Base-by-base conservation (phyloP, 2,888 invertebrate genomes). In the Cosmia pyralina region DNA sequence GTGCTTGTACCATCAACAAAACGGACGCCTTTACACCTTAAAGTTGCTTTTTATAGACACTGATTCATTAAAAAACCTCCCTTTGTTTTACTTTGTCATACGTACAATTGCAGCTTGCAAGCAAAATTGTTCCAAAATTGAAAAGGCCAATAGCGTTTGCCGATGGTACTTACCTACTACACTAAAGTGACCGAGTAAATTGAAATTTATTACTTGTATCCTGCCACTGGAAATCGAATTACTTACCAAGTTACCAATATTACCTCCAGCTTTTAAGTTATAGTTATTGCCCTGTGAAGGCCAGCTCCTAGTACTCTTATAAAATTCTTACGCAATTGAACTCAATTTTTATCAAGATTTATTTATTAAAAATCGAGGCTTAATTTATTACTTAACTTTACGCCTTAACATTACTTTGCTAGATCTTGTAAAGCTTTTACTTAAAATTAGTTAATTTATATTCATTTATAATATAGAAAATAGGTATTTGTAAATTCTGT, bases 261-360 rank as follows among this genome's bases (percentile, higher is more conserved):
- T 52, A 59, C 53, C 13, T 38, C 38, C 34, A 57, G 50, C 34
- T 50, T 63, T 76, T 55, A 76, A 64, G 8, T 68, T 69, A 82
- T n/a, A 59, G 48, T 59, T 53, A 82, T 69, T 62, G 48, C 41
- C 17, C 19, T 28, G 13, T 48, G 71, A 82, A 79, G 79, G 78
- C 28, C 83, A 66, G 34, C 41, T 11, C 52, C 15, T 22, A 65
- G n/a, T 64, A 82, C 41, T 77, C 22, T 82, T 65, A 60, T 57
- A 65, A 69, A 77, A 82, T 77, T 69, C 55, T 77, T 77, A 57
- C 60, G 70, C 46, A 82, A 78, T 69, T 78, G 34, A 69, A 44
- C 60, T 53, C 17, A 66, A 69, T 79, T 57, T 57, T 57, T 53
- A n/a, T 22, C 34, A 60, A 60, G 50, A 69, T 55, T 38, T 11